Base-by-base conservation (phyloP, 1,140 invertebrate species). In the Dreissena rostriformis region DNA sequence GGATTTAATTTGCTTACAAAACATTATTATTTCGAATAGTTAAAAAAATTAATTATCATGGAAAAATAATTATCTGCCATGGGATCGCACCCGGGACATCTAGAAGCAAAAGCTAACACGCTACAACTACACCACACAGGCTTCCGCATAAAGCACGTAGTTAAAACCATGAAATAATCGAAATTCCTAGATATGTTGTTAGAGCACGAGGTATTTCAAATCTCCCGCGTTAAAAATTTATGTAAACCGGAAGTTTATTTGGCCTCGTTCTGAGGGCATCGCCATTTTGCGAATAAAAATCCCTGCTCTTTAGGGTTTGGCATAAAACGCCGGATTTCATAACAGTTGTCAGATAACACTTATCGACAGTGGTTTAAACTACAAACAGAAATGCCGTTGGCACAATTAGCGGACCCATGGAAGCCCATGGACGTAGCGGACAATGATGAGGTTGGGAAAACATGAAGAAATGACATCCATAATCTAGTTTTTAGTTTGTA, bases 391-490 rank as follows among this genome's bases (percentile, higher is more conserved):
- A 93, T 93, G 92, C 92, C 92, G 66, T 83, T 93, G 88, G 92
- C 92, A 81, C 90, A 89, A 74, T 86, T 92, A 84, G 90, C 90
- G 80, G 91, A 93, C 78, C 92, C 92, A 87, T 93, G 92, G 92
- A 89, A 88, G 75, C 91, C 88, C 70, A 91, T 93, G 89, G 92
- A 92, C 81, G 85, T 92, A 71, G 89, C 89, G 29, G 87, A 91
- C 63, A 39, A 39, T 39, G 89, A 92, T 70, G 92, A 92, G 89
- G 92, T 92, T 87, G 22, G 57, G 51, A 61, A 19, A 39, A 39
- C 39, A n/a, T n/a, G 2, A 39, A 39, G 39, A 39, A 39, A 39
- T 39, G 39, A 39, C 39, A 39, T 39, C 39, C 39, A 39, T 39
- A 39, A 8, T 39, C 8, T 39, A 5, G 2, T 39, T 39, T 5